A percentile compares a stretch with the other conserved stretches of the same genome.
Conservation (phyloP, 2,113 vertebrate genomes). For the Pelobates fuscus region DNA sequence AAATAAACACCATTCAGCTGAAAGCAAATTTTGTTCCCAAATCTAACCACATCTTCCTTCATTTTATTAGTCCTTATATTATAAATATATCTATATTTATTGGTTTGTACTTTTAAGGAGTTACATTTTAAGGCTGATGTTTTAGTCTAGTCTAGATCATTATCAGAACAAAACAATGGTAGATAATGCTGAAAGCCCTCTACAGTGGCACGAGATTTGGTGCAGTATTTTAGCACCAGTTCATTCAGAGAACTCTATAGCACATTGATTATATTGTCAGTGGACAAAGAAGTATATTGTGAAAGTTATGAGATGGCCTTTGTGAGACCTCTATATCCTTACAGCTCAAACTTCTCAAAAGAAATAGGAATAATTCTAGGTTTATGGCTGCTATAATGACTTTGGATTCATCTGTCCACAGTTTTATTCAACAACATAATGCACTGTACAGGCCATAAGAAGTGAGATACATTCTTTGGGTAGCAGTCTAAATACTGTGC, state of each 20-base stretch:
- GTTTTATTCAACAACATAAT: not conserved
- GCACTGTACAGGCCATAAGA: not conserved
- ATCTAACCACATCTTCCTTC: conserved; percentile 26
- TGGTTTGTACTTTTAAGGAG: conserved; percentile 9
- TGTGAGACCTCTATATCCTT: not conserved
- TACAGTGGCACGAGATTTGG: not conserved
- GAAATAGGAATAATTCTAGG: not conserved
- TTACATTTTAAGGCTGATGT: conserved; percentile 22
- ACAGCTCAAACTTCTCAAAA: not conserved
- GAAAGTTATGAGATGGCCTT: not conserved
- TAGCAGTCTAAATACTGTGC: not conserved
- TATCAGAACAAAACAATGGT: not conserved
- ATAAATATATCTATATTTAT: conserved; percentile 38
- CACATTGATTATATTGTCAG: not conserved
- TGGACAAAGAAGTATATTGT: not conserved
- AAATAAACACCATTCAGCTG: conserved; percentile 49
- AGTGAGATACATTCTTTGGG: not conserved
- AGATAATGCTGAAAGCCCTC: not conserved
- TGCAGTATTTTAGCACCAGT: not conserved
- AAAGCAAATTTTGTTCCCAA: conserved; percentile 39
- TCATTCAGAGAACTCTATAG: not conserved
- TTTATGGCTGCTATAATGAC: not conserved
- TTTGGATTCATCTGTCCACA: too few relatives aligned
- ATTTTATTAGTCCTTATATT: conserved; percentile 31
- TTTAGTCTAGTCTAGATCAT: not conserved